Percentiles rank a stretch among this genome's conserved stretches.
Conservation (phyloP, 2,888 invertebrate genomes). For the Caenorhabditis sp. region DNA sequence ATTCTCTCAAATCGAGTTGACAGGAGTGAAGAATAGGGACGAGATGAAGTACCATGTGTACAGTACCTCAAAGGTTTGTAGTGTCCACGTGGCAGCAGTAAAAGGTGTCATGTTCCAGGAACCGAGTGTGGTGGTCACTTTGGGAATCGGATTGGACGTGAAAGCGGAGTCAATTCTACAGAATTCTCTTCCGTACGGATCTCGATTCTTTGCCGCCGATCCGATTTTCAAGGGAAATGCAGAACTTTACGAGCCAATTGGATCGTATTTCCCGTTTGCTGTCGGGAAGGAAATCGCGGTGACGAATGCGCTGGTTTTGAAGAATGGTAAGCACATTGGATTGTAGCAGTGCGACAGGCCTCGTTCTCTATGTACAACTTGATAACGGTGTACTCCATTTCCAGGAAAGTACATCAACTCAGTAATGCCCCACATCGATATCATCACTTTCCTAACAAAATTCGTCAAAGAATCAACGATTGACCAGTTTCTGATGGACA, state of each 20-base stretch:
- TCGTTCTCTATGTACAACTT: background rate
- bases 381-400: constrained; percentile 1
- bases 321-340: constrained; percentile 17
- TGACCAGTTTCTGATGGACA: constrained; percentile 59
- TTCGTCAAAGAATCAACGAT: constrained; percentile 54
- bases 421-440: constrained; percentile 60
- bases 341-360: background rate
- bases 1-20: constrained; percentile 48
- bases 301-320: constrained; percentile 40
- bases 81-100: background rate
- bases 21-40: constrained; percentile 57
- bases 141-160: constrained; percentile 55
- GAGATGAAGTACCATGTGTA: constrained; percentile 58
- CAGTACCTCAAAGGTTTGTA: constrained; percentile 31
- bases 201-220: constrained; percentile 47
- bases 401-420: constrained; percentile 32
- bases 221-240: constrained; percentile 55
- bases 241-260: constrained; percentile 51
- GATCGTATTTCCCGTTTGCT: constrained; percentile 56
- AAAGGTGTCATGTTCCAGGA: background rate
- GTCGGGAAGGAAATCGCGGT: constrained; percentile 52
- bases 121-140: constrained; percentile 26
- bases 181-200: constrained; percentile 23
- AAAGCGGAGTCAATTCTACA: constrained; percentile 49
- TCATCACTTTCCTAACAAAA: constrained; percentile 57